Conservation (phyloP, 1,140 invertebrate species). For the Drosophila simulans region DNA sequence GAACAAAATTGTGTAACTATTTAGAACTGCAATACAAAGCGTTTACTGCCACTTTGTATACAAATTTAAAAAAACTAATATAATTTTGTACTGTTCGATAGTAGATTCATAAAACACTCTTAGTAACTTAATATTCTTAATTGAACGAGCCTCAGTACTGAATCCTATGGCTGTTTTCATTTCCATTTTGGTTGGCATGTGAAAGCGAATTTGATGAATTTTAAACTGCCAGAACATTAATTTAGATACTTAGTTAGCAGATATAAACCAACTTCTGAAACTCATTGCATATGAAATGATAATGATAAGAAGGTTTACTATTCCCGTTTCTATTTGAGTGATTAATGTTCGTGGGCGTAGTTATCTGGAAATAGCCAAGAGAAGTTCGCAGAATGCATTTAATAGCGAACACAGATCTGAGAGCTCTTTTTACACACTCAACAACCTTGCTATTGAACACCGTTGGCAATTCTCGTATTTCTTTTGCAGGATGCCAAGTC, state of each 20-base stretch:
- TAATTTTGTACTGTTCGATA: background rate
- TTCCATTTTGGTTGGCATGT: background rate
- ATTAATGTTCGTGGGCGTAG: background rate
- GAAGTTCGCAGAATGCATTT: background rate
- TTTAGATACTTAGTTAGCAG: too few relatives aligned
- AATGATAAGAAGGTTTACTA: background rate
- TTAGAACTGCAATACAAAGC: background rate
- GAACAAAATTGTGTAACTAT: background rate
- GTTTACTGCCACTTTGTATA: conserved; percentile 1
- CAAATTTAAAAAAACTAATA: background rate
- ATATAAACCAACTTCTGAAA: background rate
- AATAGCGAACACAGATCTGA: conserved; percentile 4
- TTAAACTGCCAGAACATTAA: background rate
- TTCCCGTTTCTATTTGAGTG: background rate
- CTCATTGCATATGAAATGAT: background rate
- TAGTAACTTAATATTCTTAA: background rate
- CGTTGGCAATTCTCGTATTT: conserved; percentile 65
- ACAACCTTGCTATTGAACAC: conserved; percentile 16
- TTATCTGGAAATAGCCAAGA: background rate
- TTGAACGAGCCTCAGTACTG: conserved; percentile 7
- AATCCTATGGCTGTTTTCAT: conserved; percentile 3
- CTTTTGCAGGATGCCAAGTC: conserved; percentile 81
- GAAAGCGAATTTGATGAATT: background rate
- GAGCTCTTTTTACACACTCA: conserved; percentile 1
- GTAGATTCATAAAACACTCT: conserved; percentile 15